phyloP scores from a whole-genome alignment of 2,113 vertebrate genomes.

The Zosterops borbonicus region DNA sequence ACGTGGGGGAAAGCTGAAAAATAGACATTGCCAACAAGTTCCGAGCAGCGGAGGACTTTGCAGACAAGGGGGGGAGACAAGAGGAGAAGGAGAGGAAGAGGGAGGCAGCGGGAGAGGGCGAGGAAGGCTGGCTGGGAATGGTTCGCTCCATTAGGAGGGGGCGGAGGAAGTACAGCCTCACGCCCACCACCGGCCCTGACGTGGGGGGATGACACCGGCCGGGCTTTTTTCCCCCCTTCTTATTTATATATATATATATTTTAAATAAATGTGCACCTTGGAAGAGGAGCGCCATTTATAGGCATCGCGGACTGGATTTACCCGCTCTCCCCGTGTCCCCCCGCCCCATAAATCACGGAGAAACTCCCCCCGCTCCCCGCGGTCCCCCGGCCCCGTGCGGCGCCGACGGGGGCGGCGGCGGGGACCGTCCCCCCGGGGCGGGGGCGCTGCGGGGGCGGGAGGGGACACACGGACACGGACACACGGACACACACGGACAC shows the following conservation, averaged over 20 bases:
- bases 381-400: not conserved
- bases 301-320: conserved; percentile 63
- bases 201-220: conserved; percentile 80
- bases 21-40: conserved; percentile 87
- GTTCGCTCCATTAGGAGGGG: conserved; percentile 86
- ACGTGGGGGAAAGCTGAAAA: conserved; percentile 79
- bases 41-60: conserved; percentile 77
- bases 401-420: not conserved
- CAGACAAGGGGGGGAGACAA: conserved; percentile 74
- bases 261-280: conserved; percentile 67
- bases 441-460: not conserved
- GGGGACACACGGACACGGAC: not conserved
- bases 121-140: conserved; percentile 78
- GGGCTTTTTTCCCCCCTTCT: conserved; percentile 27
- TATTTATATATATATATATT: not conserved
- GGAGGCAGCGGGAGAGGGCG: conserved; percentile 49
- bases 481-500: not conserved
- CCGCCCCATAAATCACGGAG: not conserved
- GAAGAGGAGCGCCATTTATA: conserved; percentile 75
- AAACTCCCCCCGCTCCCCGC: not conserved
- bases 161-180: conserved; percentile 81
- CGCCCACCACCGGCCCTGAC: conserved; percentile 85
- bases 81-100: conserved; percentile 56
- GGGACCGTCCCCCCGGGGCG: not conserved
- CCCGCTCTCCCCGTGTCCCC: conserved; percentile 25